phyloP scores from a whole-genome alignment of 35 echinoderm and acorn worm species.

The Heliocidaris tuberculata region DNA sequence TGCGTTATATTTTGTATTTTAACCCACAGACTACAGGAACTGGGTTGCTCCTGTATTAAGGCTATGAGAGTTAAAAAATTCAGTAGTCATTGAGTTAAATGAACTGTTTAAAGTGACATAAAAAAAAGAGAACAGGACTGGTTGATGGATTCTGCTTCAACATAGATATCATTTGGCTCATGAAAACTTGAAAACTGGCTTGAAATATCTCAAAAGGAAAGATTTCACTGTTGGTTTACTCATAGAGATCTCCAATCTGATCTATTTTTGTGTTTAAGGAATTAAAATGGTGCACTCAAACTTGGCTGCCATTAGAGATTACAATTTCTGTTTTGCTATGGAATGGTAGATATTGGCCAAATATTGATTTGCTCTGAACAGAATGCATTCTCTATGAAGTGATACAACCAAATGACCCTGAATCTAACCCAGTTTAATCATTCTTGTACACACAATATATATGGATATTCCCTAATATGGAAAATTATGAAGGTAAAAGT shows the following conservation, averaged over 20 bases:
- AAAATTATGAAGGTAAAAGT: background rate
- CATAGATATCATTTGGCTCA: no score
- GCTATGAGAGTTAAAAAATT: no score
- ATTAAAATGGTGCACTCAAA: background rate
- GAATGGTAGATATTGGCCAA: background rate
- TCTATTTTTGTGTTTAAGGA: background rate
- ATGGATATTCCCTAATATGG: background rate
- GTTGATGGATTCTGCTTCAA: no score
- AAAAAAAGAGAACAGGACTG: no score
- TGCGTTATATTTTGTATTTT: no score
- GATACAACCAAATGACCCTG: background rate
- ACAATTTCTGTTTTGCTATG: background rate
- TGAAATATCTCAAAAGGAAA: no score
- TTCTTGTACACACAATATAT: background rate
- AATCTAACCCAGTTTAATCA: constrained; percentile 1
- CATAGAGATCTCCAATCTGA: background rate
- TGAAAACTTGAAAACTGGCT: no score
- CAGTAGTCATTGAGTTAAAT: no score
- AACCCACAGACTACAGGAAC: no score
- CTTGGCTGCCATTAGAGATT: background rate
- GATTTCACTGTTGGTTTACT: no score
- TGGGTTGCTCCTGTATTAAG: no score
- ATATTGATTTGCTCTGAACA: background rate
- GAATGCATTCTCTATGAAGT: background rate
- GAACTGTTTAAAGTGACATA: no score